phyloP scores from a whole-genome alignment of 2,113 vertebrate genomes.

The Cyprinodon variegatus region DNA sequence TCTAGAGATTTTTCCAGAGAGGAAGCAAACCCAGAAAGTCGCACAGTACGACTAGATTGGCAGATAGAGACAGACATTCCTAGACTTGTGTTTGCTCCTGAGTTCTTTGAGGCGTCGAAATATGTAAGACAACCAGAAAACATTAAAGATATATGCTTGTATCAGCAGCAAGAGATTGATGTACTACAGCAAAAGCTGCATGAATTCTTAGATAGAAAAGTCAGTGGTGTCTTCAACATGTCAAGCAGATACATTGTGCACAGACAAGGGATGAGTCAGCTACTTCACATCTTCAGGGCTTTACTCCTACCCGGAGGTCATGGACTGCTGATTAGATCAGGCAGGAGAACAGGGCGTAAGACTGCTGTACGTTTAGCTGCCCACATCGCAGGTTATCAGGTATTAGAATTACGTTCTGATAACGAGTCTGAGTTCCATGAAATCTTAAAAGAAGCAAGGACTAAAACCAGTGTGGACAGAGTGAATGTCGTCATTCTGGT shows the following conservation, averaged over 20 bases:
- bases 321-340: constrained; percentile 72
- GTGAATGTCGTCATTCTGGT: constrained; percentile 76
- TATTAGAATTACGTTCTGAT: constrained; percentile 76
- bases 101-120: constrained; percentile 40
- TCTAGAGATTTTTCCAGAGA: constrained; percentile 3
- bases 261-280: constrained; percentile 73
- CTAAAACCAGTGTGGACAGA: constrained; percentile 63
- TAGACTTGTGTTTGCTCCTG: constrained; percentile 74
- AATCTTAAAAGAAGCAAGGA: constrained; percentile 75
- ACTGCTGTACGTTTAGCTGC: constrained; percentile 79
- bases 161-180: constrained; percentile 70
- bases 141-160: constrained; percentile 54
- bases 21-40: neutral
- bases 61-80: constrained; percentile 31
- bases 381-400: constrained; percentile 56
- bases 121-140: constrained; percentile 19
- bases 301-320: constrained; percentile 81
- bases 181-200: constrained; percentile 68
- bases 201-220: constrained; percentile 33
- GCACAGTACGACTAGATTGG: constrained; percentile 38
- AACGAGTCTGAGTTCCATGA: constrained; percentile 64
- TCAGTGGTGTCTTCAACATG: constrained; percentile 1
- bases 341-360: constrained; percentile 79
- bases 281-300: constrained; percentile 79
- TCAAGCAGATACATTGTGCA: constrained; percentile 54